Conservation (phyloP, 2,888 invertebrate genomes). For the Dynastes maya region DNA sequence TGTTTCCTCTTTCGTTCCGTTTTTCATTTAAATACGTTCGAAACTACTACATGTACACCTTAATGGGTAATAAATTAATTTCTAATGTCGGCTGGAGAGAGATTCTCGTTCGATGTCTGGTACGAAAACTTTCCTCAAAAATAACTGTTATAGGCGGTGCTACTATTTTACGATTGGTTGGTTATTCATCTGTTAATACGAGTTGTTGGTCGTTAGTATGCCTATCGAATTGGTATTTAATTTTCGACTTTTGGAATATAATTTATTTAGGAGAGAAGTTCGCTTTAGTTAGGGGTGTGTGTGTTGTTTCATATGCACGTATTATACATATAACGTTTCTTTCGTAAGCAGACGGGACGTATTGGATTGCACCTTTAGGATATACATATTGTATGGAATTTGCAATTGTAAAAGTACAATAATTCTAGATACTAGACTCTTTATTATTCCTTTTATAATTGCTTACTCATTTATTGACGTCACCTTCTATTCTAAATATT, state of each 20-base stretch:
- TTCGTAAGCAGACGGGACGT: constrained; percentile 47
- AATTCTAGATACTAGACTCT: constrained; percentile 38
- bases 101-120: background rate
- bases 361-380: constrained; percentile 51
- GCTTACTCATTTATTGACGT: constrained; percentile 51
- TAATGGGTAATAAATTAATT: background rate
- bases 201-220: constrained; percentile 52
- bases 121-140: constrained; percentile 2
- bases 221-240: constrained; percentile 43
- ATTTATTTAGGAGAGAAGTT: constrained; percentile 44
- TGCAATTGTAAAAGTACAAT: constrained; percentile 46
- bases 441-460: constrained; percentile 48
- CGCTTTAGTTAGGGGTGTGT: constrained; percentile 47
- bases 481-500: constrained; percentile 49
- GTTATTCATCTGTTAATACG: constrained; percentile 51
- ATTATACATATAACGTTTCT: constrained; percentile 30
- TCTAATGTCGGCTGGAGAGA: background rate
- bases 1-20: no score
- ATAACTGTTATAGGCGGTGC: constrained; percentile 53
- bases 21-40: no score
- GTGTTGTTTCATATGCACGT: constrained; percentile 51
- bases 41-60: no score
- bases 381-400: constrained; percentile 47
- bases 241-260: constrained; percentile 45
- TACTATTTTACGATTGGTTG: constrained; percentile 47